Evolutionary conservation across 2,113 vertebrate species (phyloP), one percentile per base, ranked within the genome.

Genomic region (Thalassarche chlororhynchos): DNA sequence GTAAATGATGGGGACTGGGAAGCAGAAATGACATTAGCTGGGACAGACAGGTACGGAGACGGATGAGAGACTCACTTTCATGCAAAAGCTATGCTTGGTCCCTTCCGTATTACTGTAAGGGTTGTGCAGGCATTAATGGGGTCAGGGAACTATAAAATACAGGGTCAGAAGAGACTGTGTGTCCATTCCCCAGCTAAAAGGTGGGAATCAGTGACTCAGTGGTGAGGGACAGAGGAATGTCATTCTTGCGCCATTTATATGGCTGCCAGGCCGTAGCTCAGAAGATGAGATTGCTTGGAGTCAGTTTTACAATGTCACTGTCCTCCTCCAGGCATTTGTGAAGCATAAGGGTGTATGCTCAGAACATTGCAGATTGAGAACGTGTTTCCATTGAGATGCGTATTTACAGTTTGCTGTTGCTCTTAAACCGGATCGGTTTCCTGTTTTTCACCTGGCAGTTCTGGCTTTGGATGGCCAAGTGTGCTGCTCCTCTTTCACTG

Each of bases 141-240:
- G 74, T 89, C 81, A 96, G 57, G 9, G 29, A 70, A 51, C 25
- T 55, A 54, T 82, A 66, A 86, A 91, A 80, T 86, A 86, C 28
- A 74, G 66, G 78, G 40, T 88, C 44, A 77, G 62, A 83, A 66
- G 70, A 85, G 34, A 54, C 46, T 14, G 25, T 64, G 42, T 69
- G 57, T 85, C 84, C 93, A 85, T 85, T 87, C 49, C 44, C 54
- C 78, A 80, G 54, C 75, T 89, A 62, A 80, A 79, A 95, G 81
- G 84, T 94, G 78, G 62, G 91, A 97, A 97, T 90, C 40, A 52
- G 54, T 96, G 97, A 96, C 70, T 97, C 94, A 96, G 34, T 62
- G 81, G 78, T 34, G 57, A 94, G 62, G 46, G 93, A 92, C 8
- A 5, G 89, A 97, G 54, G 87, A 97, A 89, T 89, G 87, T 83